Evolutionary conservation across 2,797 vertebrate genomes (phyloP).

Genomic region (Choloepus didactylus): DNA sequence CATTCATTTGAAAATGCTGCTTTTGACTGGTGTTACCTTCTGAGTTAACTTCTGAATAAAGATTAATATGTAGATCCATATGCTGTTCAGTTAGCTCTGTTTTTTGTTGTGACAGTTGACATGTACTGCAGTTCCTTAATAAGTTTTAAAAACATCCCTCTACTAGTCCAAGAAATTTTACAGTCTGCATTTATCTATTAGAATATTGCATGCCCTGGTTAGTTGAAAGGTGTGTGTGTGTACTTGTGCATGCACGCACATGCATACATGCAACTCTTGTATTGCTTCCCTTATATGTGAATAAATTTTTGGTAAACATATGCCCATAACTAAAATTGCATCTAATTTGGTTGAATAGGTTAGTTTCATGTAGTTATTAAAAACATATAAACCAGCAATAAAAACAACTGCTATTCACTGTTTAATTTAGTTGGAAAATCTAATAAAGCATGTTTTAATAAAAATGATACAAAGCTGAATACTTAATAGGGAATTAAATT

Average conservation of each 20-base stretch:
- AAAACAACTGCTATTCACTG: not conserved
- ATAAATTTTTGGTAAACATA: conserved; percentile 55
- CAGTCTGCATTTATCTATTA: not conserved
- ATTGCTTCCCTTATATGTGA: conserved; percentile 27
- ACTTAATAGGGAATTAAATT: conserved; percentile 83
- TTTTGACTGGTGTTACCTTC: not conserved
- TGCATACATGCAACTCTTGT: not conserved
- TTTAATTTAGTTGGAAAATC: conserved; percentile 76
- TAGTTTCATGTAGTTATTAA: conserved; percentile 62
- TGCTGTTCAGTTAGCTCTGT: not conserved
- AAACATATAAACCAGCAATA: conserved; percentile 43
- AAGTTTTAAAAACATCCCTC: not conserved
- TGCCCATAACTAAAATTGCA: conserved; percentile 74
- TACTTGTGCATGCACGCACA: not conserved
- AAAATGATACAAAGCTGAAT: conserved; percentile 76
- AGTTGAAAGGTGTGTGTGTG: not conserved
- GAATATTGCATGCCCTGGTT: not conserved
- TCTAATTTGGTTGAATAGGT: conserved; percentile 58
- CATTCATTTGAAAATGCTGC: not conserved
- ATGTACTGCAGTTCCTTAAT: not conserved
- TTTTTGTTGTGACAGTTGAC: not conserved
- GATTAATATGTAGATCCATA: not conserved
- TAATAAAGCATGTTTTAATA: conserved; percentile 80
- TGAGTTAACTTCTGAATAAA: not conserved
- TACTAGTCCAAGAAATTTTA: not conserved